Conservation (phyloP, 2,797 vertebrate genomes). For the Coranthus polyacanthus region DNA sequence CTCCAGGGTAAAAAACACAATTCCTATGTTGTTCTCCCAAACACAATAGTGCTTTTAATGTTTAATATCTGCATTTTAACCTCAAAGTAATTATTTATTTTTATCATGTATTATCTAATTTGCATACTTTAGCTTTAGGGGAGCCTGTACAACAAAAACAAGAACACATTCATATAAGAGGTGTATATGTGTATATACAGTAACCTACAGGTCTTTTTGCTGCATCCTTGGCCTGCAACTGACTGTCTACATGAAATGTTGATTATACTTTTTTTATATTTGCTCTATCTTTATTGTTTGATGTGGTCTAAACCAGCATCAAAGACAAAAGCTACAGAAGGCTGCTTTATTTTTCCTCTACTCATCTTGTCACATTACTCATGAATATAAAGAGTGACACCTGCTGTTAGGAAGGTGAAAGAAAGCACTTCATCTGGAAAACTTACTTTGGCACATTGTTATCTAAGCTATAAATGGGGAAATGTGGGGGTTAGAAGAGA, state of each 20-base stretch:
- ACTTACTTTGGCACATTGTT: not conserved
- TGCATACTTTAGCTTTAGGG: too few species aligned
- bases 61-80: too few species aligned
- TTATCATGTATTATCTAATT: too few species aligned
- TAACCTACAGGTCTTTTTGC: not conserved
- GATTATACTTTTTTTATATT: too few species aligned
- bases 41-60: too few species aligned
- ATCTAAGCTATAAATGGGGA: not conserved
- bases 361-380: not conserved
- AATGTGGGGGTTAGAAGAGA: not conserved
- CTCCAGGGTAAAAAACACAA: too few species aligned
- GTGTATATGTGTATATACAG: too few species aligned
- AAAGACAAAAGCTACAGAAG: not conserved
- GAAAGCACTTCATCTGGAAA: constrained; percentile 3
- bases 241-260: not conserved
- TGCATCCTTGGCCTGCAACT: not conserved
- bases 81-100: too few species aligned
- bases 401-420: constrained; percentile 65
- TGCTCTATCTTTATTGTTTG: not conserved
- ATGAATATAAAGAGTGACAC: constrained; percentile 58
- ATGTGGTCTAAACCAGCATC: not conserved
- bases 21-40: too few species aligned
- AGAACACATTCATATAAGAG: too few species aligned
- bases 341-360: not conserved
- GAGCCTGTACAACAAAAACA: too few species aligned